Evolutionary conservation across 2,113 vertebrate species (phyloP).

Genomic region (Sisor rabdophorus): DNA sequence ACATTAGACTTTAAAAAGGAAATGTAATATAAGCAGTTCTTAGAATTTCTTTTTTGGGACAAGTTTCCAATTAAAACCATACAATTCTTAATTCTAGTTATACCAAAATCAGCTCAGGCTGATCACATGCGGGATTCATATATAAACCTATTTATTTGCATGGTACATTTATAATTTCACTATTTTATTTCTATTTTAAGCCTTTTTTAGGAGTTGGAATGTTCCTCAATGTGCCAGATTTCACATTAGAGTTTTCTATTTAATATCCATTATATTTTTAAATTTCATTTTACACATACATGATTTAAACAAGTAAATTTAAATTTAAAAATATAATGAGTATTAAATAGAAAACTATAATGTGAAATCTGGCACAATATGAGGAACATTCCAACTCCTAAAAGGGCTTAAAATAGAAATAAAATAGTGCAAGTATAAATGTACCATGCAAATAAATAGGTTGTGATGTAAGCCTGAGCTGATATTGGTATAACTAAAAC

Average conservation of each 20-base stretch:
- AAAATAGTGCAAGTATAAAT: not conserved
- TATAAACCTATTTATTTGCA: not conserved
- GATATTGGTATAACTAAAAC: not conserved
- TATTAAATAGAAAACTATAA: too few species aligned
- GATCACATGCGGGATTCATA: not conserved
- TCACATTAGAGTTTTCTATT: too few species aligned
- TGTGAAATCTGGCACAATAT: too few species aligned
- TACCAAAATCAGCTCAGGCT: not conserved
- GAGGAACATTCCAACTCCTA: too few species aligned
- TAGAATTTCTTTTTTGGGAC: constrained; percentile 10
- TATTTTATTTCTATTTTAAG: not conserved
- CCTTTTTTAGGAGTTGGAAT: too few species aligned
- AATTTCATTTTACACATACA: too few species aligned
- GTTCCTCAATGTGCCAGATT: too few species aligned
- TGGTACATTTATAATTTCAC: too few species aligned
- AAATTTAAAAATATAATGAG: too few species aligned
- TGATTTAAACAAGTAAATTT: too few species aligned
- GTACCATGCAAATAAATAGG: not conserved
- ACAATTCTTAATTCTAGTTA: not conserved
- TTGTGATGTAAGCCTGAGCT: not conserved
- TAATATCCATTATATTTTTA: too few species aligned
- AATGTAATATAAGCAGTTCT: constrained; percentile 17
- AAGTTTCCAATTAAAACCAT: not conserved
- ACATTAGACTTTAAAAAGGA: constrained; percentile 12
- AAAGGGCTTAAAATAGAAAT: not conserved